Conservation (phyloP, 2,888 invertebrate species). For the Plagiodera versicolora region DNA sequence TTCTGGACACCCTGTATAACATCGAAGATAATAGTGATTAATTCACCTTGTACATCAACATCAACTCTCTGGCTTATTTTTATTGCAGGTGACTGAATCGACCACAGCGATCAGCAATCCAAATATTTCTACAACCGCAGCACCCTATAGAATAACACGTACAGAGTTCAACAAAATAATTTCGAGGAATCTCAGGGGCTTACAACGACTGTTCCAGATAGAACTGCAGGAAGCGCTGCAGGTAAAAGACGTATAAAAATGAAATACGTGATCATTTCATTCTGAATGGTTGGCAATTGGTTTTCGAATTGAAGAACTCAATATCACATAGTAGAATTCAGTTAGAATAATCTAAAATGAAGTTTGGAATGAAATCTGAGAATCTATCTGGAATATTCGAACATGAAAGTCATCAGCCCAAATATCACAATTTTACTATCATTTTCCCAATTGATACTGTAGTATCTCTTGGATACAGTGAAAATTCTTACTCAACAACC, state of each 20-base stretch:
- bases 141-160: constrained; percentile 53
- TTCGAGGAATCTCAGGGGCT: constrained; percentile 56
- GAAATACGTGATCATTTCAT: constrained; percentile 18
- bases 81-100: constrained; percentile 30
- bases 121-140: constrained; percentile 49
- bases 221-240: constrained; percentile 58
- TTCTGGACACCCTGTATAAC: too few relatives aligned
- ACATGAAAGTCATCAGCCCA: too few relatives aligned
- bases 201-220: constrained; percentile 56
- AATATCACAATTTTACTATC: too few relatives aligned
- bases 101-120: constrained; percentile 43
- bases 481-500: too few relatives aligned
- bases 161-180: constrained; percentile 52
- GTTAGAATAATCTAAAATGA: too few relatives aligned
- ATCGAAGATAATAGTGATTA: too few relatives aligned
- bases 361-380: too few relatives aligned
- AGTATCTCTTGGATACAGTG: too few relatives aligned
- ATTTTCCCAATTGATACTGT: too few relatives aligned
- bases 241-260: constrained; percentile 44
- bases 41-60: background rate
- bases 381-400: too few relatives aligned
- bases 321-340: too few relatives aligned
- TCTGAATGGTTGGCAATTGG: background rate
- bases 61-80: background rate
- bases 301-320: background rate